phyloP scores from a whole-genome alignment of 2,888 invertebrate species.

The Platypus cylindrus region DNA sequence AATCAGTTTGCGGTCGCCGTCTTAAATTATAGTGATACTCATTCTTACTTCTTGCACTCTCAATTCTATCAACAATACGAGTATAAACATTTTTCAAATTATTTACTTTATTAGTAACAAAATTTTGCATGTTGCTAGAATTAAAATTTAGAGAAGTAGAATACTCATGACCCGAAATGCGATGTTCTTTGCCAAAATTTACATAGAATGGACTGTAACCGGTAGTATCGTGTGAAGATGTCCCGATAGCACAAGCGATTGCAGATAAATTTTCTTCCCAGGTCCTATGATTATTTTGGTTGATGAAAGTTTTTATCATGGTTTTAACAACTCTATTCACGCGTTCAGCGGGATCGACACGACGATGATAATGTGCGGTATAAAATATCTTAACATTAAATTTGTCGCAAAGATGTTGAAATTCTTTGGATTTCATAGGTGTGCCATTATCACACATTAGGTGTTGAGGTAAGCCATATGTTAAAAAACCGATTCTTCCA shows the following conservation, averaged over 20 bases:
- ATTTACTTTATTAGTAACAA: too few species aligned
- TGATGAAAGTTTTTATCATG: too few species aligned
- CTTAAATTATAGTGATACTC: constrained; percentile 6
- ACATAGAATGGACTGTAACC: too few species aligned
- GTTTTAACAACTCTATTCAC: constrained; percentile 10
- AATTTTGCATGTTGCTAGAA: too few species aligned
- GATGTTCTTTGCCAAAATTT: too few species aligned
- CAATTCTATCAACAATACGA: too few species aligned
- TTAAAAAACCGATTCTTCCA: constrained; percentile 11
- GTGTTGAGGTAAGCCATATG: constrained; percentile 6
- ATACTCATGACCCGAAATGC: too few species aligned
- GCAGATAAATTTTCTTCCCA: constrained; percentile 10
- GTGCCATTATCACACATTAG: constrained; percentile 13
- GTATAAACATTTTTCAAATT: too few species aligned
- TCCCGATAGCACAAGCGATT: constrained; percentile 4
- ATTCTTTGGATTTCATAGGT: constrained; percentile 7
- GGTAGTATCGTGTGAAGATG: background rate
- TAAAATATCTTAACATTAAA: constrained; percentile 4
- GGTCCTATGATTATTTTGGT: constrained; percentile 8
- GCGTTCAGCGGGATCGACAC: background rate
- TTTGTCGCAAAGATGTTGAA: constrained; percentile 6
- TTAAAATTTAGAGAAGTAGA: too few species aligned
- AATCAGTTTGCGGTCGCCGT: constrained; percentile 3
- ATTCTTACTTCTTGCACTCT: background rate
- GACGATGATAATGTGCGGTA: too few species aligned